phyloP scores from a whole-genome alignment of 1,140 invertebrate genomes.

The Diorhabda carinulata region DNA sequence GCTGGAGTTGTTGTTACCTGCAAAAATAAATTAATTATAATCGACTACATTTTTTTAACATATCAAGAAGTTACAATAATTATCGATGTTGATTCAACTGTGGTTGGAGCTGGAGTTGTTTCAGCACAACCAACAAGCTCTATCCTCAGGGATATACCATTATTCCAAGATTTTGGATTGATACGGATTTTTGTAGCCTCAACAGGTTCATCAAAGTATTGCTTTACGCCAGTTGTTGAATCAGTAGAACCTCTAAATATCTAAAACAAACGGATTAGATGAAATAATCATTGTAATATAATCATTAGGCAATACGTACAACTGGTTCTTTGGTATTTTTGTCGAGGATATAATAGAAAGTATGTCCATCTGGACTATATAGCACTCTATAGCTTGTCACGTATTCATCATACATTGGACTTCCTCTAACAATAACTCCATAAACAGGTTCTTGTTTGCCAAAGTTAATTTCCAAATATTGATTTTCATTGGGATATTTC shows the following conservation, averaged over 20 bases:
- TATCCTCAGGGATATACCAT: slow-evolving; percentile 65
- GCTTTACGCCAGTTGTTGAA: slow-evolving; percentile 53
- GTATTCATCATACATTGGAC: slow-evolving; percentile 60
- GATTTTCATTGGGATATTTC: slow-evolving; percentile 51
- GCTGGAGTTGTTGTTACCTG: slow-evolving; percentile 4
- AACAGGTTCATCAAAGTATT: slow-evolving; percentile 65
- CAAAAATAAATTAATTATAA: neutral
- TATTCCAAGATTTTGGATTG: slow-evolving; percentile 71
- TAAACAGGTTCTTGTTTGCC: slow-evolving; percentile 62
- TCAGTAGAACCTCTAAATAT: slow-evolving; percentile 61
- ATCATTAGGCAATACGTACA: slow-evolving; percentile 11
- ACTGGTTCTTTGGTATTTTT: slow-evolving; percentile 19
- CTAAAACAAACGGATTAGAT: slow-evolving; percentile 25
- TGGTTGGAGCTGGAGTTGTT: neutral
- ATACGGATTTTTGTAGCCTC: slow-evolving; percentile 69
- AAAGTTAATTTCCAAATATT: slow-evolving; percentile 70
- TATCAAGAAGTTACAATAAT: neutral
- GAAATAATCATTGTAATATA: slow-evolving; percentile 22
- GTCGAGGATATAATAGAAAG: slow-evolving; percentile 34
- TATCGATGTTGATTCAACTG: neutral
- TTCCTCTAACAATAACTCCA: slow-evolving; percentile 67
- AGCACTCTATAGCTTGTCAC: slow-evolving; percentile 71
- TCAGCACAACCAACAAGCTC: slow-evolving; percentile 71
- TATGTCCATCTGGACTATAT: slow-evolving; percentile 51
- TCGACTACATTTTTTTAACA: slow-evolving; percentile 4